Evolutionary conservation across 2,797 vertebrate genomes (phyloP).

Genomic region (Schizothorax lantsangensis): DNA sequence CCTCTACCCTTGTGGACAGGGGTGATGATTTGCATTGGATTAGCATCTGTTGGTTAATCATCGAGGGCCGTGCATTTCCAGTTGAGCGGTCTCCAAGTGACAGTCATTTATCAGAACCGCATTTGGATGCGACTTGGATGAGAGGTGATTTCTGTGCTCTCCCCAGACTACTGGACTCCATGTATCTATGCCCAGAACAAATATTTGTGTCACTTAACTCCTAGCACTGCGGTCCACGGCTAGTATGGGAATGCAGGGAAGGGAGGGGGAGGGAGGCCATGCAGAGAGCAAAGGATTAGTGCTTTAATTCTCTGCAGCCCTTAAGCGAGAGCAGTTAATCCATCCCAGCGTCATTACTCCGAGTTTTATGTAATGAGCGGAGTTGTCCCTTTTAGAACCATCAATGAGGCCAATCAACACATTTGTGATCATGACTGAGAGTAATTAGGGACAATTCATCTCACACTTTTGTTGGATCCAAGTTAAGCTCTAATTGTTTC

Average conservation of each 20-base stretch:
- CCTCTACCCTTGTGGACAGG: constrained; percentile 19
- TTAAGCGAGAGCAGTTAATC: constrained; percentile 50
- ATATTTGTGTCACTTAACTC: constrained; percentile 35
- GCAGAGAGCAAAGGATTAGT: constrained; percentile 54
- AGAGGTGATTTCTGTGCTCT: constrained; percentile 39
- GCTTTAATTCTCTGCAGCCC: constrained; percentile 53
- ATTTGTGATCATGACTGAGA: constrained; percentile 44
- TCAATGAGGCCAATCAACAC: constrained; percentile 39
- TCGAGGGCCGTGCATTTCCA: constrained; percentile 13
- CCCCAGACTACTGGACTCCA: constrained; percentile 9
- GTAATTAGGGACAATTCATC: constrained; percentile 44
- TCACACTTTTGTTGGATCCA: constrained; percentile 34
- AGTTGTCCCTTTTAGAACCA: constrained; percentile 39
- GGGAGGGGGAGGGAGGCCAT: constrained; percentile 4
- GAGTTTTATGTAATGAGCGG: constrained; percentile 36
- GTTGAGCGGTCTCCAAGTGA: constrained; percentile 22
- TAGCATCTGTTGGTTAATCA: constrained; percentile 44
- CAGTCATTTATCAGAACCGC: constrained; percentile 32
- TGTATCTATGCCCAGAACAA: constrained; percentile 34
- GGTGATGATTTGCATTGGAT: constrained; percentile 44
- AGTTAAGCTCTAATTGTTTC: constrained; percentile 31
- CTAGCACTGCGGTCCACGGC: not conserved
- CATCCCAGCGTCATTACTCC: constrained; percentile 51
- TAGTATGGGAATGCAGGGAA: not conserved
- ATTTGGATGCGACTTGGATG: constrained; percentile 31